Evolutionary conservation across 2,888 invertebrate genomes (phyloP).

Genomic region (Conus canariensis): DNA sequence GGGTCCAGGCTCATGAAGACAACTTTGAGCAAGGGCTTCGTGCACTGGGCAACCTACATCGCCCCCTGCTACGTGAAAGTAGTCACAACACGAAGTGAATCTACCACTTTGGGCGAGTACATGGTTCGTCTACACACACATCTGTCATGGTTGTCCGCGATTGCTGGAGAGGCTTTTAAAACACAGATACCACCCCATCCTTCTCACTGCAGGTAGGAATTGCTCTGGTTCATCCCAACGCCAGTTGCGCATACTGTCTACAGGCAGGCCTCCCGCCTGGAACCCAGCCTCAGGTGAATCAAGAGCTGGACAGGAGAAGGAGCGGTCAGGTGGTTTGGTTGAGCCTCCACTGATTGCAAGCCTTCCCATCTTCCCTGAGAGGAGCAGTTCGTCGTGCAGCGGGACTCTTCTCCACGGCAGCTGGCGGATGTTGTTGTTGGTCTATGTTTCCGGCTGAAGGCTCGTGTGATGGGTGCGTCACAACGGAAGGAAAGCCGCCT

Average conservation of each 20-base stretch:
- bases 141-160: not conserved
- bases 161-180: too few relatives aligned
- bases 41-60: too few relatives aligned
- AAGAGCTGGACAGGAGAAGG: not conserved
- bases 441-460: not conserved
- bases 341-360: not conserved
- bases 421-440: not conserved
- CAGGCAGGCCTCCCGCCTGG: not conserved
- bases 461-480: not conserved
- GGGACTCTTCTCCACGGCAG: not conserved
- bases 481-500: not conserved
- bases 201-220: too few relatives aligned
- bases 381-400: not conserved
- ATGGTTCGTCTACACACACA: not conserved
- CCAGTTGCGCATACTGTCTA: not conserved
- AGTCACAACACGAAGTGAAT: conserved; percentile 12
- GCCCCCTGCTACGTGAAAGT: too few relatives aligned
- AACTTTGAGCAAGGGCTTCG: too few relatives aligned
- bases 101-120: not conserved
- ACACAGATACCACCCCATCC: too few relatives aligned
- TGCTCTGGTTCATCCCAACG: too few relatives aligned
- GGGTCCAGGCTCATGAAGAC: not conserved
- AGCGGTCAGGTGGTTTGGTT: not conserved
- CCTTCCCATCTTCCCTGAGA: conserved; percentile 31
- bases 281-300: not conserved